These are phyloP conservation scores for Hylyphantes graminicola DNA, from an alignment of 1,140 invertebrate species.

Conservation along the genomic window DNA sequence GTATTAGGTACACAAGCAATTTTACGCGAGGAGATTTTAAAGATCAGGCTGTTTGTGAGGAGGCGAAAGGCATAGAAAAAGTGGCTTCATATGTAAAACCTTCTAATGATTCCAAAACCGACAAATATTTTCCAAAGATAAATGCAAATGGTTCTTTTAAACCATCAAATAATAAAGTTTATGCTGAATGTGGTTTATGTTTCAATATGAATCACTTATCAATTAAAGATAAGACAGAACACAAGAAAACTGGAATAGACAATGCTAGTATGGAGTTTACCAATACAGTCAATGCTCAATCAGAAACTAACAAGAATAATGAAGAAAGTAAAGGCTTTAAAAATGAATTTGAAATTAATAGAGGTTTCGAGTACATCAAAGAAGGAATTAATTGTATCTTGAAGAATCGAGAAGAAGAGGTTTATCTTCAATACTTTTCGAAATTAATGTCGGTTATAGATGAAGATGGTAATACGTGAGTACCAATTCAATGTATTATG, in stretches of 20 bases:
- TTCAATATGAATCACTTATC: neutral
- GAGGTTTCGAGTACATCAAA: neutral
- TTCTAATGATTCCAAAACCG: too few species aligned
- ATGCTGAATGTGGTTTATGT: too few species aligned
- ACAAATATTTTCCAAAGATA: too few species aligned
- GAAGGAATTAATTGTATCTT: neutral
- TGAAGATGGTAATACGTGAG: constrained; percentile 13
- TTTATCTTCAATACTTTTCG: neutral
- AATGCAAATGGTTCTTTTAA: too few species aligned
- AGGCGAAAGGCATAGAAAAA: too few species aligned
- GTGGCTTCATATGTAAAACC: too few species aligned
- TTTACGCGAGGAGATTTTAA: too few species aligned
- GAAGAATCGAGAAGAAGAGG: neutral
- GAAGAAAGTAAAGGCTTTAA: neutral
- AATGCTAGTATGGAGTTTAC: neutral
- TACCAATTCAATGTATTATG: neutral
- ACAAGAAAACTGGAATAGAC: too few species aligned
- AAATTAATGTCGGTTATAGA: neutral
- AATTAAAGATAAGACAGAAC: neutral
- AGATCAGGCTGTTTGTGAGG: too few species aligned
- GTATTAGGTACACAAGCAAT: too few species aligned
- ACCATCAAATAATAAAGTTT: too few species aligned
- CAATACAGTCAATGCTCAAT: neutral
- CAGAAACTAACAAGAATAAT: neutral
- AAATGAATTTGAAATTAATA: neutral